Base-by-base conservation (phyloP, 2,113 vertebrate species). In the Phycodurus eques region DNA sequence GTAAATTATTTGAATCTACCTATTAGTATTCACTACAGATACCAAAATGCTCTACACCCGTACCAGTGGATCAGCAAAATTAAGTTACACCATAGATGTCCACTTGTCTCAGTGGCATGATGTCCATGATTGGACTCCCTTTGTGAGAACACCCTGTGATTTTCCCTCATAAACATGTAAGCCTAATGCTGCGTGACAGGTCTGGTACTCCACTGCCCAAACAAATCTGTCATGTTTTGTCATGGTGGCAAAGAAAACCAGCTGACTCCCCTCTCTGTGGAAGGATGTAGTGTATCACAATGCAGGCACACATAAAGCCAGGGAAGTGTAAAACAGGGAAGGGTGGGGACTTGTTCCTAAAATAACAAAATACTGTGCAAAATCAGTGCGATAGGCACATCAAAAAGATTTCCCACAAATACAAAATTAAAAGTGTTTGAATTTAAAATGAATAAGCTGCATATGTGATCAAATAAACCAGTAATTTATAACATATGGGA, bases 181-280 rank as follows among this genome's bases (percentile, higher is more conserved):
- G 90, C 88, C 90, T 96, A 94, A 97, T 95, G 85, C 92, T 90
- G 83, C 83, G 19, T 93, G 94, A 93, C 95, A 92, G 90, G 72
- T 90, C 92, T 86, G 81, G 93, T 92, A 93, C 93, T 91, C 86
- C 80, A 77, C 93, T 95, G 95, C 95, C 95, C 93, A 94, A 94
- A 94, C 92, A 89, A 88, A 94, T 95, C 92, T 89, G 94, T 96
- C 95, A 96, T 82, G 22, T 85, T 78, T 84, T 88, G 90, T 93
- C 94, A 91, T 42, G 51, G 88, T 88, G 91, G 91, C 88, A 92
- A 84, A 84, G 73, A 84, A 84, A 90, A 8, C 44, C 85, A 88
- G 87, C 88, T 60, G 82, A 75, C 83, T 90, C 82, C 78, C 86
- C 87, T 82, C 88, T 87, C 82, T 75, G 77, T 77, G 80, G 73